Conservation (phyloP, 2,888 invertebrate species). For the Piscicola geometra region DNA sequence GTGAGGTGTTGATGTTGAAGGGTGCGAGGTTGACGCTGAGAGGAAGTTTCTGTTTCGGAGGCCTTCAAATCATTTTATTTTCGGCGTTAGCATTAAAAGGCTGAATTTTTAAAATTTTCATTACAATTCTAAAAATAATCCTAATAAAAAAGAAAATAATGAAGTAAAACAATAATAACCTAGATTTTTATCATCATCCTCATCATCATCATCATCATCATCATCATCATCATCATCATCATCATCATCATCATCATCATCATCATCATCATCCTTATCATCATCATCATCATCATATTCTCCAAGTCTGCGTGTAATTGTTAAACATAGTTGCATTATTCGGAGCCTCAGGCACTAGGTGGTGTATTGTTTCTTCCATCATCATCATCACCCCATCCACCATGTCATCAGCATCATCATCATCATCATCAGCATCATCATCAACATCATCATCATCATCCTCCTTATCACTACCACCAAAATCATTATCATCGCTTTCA, state of each 20-base stretch:
- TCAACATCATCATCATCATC: constrained; percentile 26
- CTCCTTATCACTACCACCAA: constrained; percentile 10
- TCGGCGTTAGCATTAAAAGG: too few relatives aligned
- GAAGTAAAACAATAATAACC: constrained; percentile 9
- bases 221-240: constrained; percentile 24
- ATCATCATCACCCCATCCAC: background rate
- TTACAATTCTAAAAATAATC: background rate
- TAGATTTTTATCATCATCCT: constrained; percentile 18
- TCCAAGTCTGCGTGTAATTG: background rate
- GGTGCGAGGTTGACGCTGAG: too few relatives aligned
- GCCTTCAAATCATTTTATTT: too few relatives aligned
- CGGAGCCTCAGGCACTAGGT: background rate
- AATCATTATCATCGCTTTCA: constrained; percentile 11
- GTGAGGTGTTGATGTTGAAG: too few relatives aligned
- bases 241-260: constrained; percentile 29
- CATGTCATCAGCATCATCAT: background rate
- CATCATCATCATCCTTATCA: constrained; percentile 24
- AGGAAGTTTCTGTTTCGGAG: too few relatives aligned
- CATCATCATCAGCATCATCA: too few relatives aligned
- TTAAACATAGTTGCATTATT: background rate
- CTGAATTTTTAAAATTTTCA: too few relatives aligned
- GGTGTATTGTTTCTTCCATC: constrained; percentile 14
- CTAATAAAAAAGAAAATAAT: background rate
- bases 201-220: constrained; percentile 25
- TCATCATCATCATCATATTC: constrained; percentile 36